Base-by-base conservation (phyloP, 1,140 invertebrate genomes). In the Calliphora vicina region DNA sequence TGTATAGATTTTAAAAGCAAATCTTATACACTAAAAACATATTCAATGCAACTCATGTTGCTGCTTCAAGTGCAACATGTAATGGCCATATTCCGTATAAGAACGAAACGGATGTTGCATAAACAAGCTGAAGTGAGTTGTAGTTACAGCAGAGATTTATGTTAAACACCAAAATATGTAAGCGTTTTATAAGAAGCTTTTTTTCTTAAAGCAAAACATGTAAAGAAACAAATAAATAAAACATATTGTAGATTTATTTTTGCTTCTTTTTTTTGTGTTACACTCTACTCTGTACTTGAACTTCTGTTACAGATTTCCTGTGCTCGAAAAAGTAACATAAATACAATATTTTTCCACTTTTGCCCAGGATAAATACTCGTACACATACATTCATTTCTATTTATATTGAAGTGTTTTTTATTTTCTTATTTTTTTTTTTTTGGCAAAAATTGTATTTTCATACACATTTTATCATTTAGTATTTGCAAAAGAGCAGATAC, bases 101-200 rank as follows among this genome's bases (percentile, higher is more conserved):
- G 27, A 78, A 43, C 43, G 74, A 29, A 78, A 78, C 74, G 74
- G 74, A 78, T 43, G 74, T 78, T 78, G 35, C 74, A 78, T 23
- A 43, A 43, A 25, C 25, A 78, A 78, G 25, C 61, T 25, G 17
- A 23, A 67, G 61, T 67, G 23, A 67, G 61, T 23, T 67, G 61
- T 67, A 67, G 61, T 67, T 67, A 23, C 61, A 12, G 35, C n/a
- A 78, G 74, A 78, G 74, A 78, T 78, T 78, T 78, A 78, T 78
- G 74, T 78, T 78, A 43, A 78, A 78, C 74, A 78, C 74, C 74
- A 78, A 78, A 78, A 78, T 78, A 78, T 78, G 35, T 78, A 78
- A 78, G 74, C 74, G 74, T 78, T 45, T 78, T 78, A 25, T 43
- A 78, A 78, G 74, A 13, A 78, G 74, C 35, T 78, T 78, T 78